Conservation (phyloP, 2,797 vertebrate genomes). For the Enteromius mattozi region DNA sequence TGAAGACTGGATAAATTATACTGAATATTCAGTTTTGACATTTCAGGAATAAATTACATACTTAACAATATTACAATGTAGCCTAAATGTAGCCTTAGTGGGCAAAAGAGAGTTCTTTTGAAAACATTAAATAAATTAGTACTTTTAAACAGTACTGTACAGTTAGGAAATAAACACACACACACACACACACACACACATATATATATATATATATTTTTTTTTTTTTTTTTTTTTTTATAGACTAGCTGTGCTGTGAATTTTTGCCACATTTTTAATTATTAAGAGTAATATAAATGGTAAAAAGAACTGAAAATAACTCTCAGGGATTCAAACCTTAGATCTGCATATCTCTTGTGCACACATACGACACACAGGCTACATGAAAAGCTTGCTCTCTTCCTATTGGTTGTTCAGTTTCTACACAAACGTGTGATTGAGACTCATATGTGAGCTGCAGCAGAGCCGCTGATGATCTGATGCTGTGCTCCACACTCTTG, state of each 20-base stretch:
- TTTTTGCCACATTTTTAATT: not conserved
- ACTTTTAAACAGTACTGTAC: not conserved
- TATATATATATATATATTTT: no score
- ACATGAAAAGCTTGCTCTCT: not conserved
- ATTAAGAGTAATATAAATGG: not conserved
- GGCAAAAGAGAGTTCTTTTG: not conserved
- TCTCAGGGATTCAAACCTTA: not conserved
- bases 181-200: no score
- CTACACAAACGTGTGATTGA: not conserved
- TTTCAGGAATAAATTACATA: not conserved
- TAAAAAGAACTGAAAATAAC: not conserved
- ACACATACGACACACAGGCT: not conserved
- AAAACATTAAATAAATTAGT: no score
- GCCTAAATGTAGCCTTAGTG: not conserved
- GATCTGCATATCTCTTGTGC: not conserved
- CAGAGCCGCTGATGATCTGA: not conserved
- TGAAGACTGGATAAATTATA: not conserved
- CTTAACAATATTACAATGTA: not conserved
- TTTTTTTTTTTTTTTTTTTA: no score
- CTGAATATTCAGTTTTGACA: not conserved
- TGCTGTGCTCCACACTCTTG: not conserved
- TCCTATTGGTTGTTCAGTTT: conserved; percentile 23
- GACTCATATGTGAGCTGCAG: not conserved
- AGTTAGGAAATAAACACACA: no score
- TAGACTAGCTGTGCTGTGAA: not conserved